phyloP scores from a whole-genome alignment of 2,113 vertebrate genomes.

The Miniopterus natalensis region DNA sequence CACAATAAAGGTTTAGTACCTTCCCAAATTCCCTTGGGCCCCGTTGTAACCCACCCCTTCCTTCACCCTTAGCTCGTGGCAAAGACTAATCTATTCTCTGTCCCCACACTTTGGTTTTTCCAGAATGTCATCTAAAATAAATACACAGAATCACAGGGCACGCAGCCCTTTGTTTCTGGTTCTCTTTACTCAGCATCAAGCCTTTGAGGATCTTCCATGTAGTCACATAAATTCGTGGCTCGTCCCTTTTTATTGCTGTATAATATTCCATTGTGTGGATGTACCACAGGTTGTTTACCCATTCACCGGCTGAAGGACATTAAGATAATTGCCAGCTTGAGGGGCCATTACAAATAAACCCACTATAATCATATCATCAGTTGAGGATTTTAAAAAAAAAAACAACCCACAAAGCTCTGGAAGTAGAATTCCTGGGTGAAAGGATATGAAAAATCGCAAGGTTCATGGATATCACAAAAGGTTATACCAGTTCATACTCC shows the following conservation, averaged over 20 bases:
- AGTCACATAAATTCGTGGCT: neutral
- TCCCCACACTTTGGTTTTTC: neutral
- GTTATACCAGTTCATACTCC: neutral
- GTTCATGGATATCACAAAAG: neutral
- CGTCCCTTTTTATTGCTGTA: constrained; percentile 1
- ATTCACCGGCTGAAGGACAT: neutral
- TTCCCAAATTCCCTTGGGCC: neutral
- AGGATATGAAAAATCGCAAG: neutral
- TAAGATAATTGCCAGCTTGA: neutral
- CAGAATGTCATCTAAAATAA: neutral
- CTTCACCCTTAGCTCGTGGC: neutral
- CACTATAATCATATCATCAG: neutral
- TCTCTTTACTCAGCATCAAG: neutral
- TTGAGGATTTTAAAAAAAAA: too few relatives aligned
- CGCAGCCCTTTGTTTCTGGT: neutral
- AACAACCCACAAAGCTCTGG: neutral
- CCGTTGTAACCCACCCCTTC: neutral
- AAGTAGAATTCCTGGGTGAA: constrained; percentile 33
- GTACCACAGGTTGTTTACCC: neutral
- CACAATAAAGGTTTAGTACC: neutral
- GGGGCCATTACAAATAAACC: neutral
- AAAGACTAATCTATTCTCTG: neutral
- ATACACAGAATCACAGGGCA: neutral
- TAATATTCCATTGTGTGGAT: constrained; percentile 22
- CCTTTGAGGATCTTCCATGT: neutral